phyloP scores from a whole-genome alignment of 1,140 invertebrate genomes.

The Heliothis virescens region DNA sequence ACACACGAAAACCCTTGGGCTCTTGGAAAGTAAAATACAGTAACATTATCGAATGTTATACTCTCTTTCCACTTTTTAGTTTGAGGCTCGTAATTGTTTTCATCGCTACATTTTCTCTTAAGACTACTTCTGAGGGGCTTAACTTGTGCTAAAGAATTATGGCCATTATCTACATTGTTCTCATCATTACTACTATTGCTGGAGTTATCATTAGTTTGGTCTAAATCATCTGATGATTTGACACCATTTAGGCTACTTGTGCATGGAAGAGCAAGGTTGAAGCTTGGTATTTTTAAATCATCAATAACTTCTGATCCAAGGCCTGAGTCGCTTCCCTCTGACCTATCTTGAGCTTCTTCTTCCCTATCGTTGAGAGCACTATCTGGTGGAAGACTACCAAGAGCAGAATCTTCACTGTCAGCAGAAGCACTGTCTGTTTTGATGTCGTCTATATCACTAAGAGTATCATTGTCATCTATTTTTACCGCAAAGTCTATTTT shows the following conservation, averaged over 20 bases:
- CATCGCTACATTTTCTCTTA: constrained; percentile 76
- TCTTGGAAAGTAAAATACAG: constrained; percentile 97
- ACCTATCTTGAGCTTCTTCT: constrained; percentile 86
- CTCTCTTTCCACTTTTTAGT: constrained; percentile 90
- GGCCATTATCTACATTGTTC: constrained; percentile 50
- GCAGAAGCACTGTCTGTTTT: constrained; percentile 85
- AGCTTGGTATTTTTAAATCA: constrained; percentile 79
- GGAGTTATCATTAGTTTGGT: constrained; percentile 47
- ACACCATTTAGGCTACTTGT: constrained; percentile 73
- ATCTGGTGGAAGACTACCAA: constrained; percentile 83
- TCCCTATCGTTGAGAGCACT: constrained; percentile 73
- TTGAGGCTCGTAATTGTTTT: constrained; percentile 62
- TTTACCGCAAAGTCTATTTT: constrained; percentile 83
- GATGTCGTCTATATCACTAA: constrained; percentile 85
- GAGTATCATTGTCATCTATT: constrained; percentile 83
- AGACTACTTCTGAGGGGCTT: constrained; percentile 75
- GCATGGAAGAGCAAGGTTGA: constrained; percentile 70
- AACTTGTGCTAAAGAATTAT: constrained; percentile 53
- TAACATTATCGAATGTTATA: constrained; percentile 96
- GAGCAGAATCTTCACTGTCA: constrained; percentile 85
- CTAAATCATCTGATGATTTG: constrained; percentile 81
- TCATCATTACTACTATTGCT: constrained; percentile 46
- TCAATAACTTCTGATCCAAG: constrained; percentile 89
- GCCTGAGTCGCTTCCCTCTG: constrained; percentile 93
- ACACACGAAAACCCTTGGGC: constrained; percentile 99